A percentile compares a stretch with the other conserved stretches of the same genome.
phyloP scores from a whole-genome alignment of 2,888 invertebrate genomes.

The Himalopsyche anomala region DNA sequence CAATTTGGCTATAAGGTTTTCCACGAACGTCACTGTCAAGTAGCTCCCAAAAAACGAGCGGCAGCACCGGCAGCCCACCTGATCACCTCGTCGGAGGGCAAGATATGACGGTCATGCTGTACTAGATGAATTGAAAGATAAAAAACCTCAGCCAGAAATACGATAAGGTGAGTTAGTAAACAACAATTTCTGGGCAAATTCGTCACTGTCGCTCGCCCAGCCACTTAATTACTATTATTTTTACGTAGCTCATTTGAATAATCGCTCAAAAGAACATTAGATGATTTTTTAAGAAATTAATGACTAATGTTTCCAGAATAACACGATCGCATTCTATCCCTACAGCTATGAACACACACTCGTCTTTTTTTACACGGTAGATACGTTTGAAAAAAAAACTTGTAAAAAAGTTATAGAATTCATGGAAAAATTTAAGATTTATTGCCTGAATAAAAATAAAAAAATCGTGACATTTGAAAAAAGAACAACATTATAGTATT shows the following conservation, averaged over 20 bases:
- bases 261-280: constrained; percentile 36
- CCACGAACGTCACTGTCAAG: background rate
- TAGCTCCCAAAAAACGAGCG: background rate
- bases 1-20: no score
- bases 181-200: constrained; percentile 63
- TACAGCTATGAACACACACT: no score
- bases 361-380: no score
- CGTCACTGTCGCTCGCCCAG: constrained; percentile 63
- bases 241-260: constrained; percentile 1
- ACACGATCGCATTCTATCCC: no score
- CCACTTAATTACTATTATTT: constrained; percentile 41
- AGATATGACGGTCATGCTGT: constrained; percentile 60
- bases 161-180: constrained; percentile 59
- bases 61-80: constrained; percentile 20
- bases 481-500: no score
- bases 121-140: constrained; percentile 41
- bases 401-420: no score
- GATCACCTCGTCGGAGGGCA: constrained; percentile 25
- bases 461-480: no score
- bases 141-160: constrained; percentile 47
- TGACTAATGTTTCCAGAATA: background rate
- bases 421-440: no score
- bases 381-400: no score
- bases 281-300: constrained; percentile 27
- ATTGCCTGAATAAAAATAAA: no score